Conservation (phyloP, 2,888 invertebrate genomes). For the Magallana nippona region DNA sequence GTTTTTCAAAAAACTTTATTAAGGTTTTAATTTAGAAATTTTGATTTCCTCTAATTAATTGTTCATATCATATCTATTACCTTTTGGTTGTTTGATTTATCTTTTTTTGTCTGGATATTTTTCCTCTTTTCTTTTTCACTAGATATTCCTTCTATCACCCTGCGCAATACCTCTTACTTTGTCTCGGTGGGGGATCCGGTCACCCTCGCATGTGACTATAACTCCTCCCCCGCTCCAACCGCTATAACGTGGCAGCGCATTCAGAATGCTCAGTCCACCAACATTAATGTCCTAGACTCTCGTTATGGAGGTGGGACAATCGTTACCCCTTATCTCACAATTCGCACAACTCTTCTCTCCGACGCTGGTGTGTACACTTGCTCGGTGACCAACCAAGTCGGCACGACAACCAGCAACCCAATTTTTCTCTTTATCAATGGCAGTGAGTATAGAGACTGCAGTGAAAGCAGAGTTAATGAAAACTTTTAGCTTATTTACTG, state of each 20-base stretch:
- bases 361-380: slow-evolving; percentile 46
- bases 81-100: not conserved
- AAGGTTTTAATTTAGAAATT: no score
- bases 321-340: slow-evolving; percentile 39
- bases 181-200: not conserved
- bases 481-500: not conserved
- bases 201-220: slow-evolving; percentile 41
- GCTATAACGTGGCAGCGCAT: slow-evolving; percentile 40
- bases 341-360: not conserved
- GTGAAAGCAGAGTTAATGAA: not conserved
- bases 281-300: slow-evolving; percentile 19
- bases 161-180: slow-evolving; percentile 32
- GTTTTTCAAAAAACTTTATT: no score
- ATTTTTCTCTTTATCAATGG: slow-evolving; percentile 44
- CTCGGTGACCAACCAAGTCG: slow-evolving; percentile 37
- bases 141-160: slow-evolving; percentile 35
- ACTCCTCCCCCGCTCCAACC: slow-evolving; percentile 31
- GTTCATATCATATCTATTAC: not conserved
- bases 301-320: slow-evolving; percentile 40
- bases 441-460: slow-evolving; percentile 38
- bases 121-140: slow-evolving; percentile 5
- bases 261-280: slow-evolving; percentile 32
- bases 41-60: no score
- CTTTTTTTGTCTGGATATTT: not conserved
- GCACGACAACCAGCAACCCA: slow-evolving; percentile 25